These are phyloP conservation scores for Myotis daubentonii DNA, from an alignment of 2,797 vertebrate genomes.

Conservation along the genomic window DNA sequence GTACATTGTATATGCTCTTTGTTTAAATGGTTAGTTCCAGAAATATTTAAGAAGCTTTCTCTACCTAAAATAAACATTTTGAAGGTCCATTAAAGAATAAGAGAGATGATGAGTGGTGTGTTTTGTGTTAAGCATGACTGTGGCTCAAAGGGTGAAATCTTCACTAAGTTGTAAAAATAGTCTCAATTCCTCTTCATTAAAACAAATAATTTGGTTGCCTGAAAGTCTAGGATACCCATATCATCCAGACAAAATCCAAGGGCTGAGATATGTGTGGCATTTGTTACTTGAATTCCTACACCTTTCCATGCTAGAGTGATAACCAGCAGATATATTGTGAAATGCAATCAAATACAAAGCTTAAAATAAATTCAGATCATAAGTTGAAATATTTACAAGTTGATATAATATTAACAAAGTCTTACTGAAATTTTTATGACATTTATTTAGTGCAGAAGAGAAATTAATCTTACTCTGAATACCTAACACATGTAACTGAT, in stretches of 20 bases:
- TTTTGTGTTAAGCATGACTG: conserved; percentile 67
- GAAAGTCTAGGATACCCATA: conserved; percentile 55
- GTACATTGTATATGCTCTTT: conserved; percentile 36
- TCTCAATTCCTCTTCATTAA: conserved; percentile 61
- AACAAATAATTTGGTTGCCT: conserved; percentile 72
- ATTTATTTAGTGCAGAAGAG: conserved; percentile 21
- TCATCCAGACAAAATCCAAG: conserved; percentile 60
- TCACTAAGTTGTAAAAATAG: conserved; percentile 67
- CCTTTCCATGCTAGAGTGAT: background rate
- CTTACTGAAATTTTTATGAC: background rate
- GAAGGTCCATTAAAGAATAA: conserved; percentile 51
- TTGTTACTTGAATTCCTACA: conserved; percentile 57
- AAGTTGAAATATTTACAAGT: conserved; percentile 41
- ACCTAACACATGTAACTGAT: background rate
- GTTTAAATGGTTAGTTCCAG: conserved; percentile 70
- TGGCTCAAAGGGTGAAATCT: conserved; percentile 59
- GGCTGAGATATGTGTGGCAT: conserved; percentile 52
- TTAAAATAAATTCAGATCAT: conserved; percentile 55
- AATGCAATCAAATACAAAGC: conserved; percentile 20
- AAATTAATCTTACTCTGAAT: background rate
- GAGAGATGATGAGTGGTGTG: conserved; percentile 70
- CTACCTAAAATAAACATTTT: conserved; percentile 73
- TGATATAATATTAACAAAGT: conserved; percentile 32
- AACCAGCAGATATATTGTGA: background rate
- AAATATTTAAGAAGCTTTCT: conserved; percentile 77